Base-by-base conservation (phyloP, 2,888 invertebrate genomes). In the Peribatodes rhomboidaria region DNA sequence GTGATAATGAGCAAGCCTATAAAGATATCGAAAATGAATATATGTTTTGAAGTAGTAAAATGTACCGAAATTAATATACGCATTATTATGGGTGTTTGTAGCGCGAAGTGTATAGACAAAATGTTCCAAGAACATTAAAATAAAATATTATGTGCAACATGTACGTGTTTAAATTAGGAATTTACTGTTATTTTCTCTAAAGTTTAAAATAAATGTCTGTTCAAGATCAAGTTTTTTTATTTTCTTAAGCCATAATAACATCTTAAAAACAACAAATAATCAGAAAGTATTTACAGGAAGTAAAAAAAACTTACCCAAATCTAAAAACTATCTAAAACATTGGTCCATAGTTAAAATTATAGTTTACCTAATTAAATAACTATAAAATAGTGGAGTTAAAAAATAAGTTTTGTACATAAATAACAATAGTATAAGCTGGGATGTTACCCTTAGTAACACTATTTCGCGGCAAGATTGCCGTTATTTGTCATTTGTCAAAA, bases 171-270 rank as follows among this genome's bases (percentile, higher is more conserved):
- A 78, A 81, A 78, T 77, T 82, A 80, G 78, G 72, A 73, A 77
- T 83, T 84, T 85, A 87, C 82, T 90, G 91, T 92, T 92, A 87
- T 86, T 88, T 89, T 89, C 80, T 87, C 83, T 87, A 87, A 90
- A 82, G 86, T 90, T 90, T 90, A 88, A 92, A 66, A 92, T 93
- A 92, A 92, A 92, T 92, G 92, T 92, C 87, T 90, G 92, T 92
- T 92, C 87, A 84, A 80, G 83, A 79, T 68, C 59, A n/a, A 63
- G 14, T 55, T 65, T 70, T 52, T 83, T 83, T n/a, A n/a, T 86
- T 81, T 81, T 56, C 27, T 33, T 39, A 65, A 7, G 47, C n/a
- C n/a, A n/a, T n/a, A n/a, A n/a, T 65, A 59, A 31, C 31, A 44
- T 47, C 20, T 39, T 27, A 46, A 60, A 52, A 22, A 1, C 27